Base-by-base conservation (phyloP, 2,888 invertebrate species). In the Hirtodrosophila histrioides region DNA sequence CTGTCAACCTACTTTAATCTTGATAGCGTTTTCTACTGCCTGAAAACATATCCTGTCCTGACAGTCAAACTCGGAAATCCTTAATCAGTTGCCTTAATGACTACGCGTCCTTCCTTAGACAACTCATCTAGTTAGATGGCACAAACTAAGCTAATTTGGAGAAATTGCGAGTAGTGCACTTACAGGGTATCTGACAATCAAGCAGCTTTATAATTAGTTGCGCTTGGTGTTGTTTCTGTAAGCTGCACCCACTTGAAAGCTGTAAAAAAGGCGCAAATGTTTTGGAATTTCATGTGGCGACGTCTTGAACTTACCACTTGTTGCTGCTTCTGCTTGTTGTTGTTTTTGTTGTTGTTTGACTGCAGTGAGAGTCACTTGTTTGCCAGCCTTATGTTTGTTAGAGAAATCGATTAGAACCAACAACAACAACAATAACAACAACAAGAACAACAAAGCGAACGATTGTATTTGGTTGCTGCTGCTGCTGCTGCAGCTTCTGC, bases 331-430 rank as follows among this genome's bases (percentile, higher is more conserved):
- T 44, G 70, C 71, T 50, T 73, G 72, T 37, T 49, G 56, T 45
- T 68, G 56, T 50, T 45, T 49, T 36, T 55, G 48, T 35, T 45
- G 46, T 40, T 76, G 67, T 62, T 64, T 78, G 65, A 36, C 50
- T 60, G 78, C 58, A 82, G 85, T 78, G 85, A 81, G 80, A 81
- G 83, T 83, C 82, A 61, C 65, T 75, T 77, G 79, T 83, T 79
- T 84, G 78, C 60, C 69, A 66, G 73, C 68, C 58, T 48, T 61
- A 71, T 87, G 87, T 84, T 87, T 87, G 84, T 87, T 87, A 80
- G 88, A 80, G 84, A 85, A 85, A 85, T 85, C 84, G 84, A 85
- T 85, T 85, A 85, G 84, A 85, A 85, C 84, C 71, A 85, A 80
- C 83, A 81, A 74, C 55, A 65, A 41, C 63, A 70, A 57, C 67